Percentiles rank a stretch among this genome's conserved stretches.
Conservation (phyloP, 2,113 vertebrate genomes). For the Coturnix japonica region DNA sequence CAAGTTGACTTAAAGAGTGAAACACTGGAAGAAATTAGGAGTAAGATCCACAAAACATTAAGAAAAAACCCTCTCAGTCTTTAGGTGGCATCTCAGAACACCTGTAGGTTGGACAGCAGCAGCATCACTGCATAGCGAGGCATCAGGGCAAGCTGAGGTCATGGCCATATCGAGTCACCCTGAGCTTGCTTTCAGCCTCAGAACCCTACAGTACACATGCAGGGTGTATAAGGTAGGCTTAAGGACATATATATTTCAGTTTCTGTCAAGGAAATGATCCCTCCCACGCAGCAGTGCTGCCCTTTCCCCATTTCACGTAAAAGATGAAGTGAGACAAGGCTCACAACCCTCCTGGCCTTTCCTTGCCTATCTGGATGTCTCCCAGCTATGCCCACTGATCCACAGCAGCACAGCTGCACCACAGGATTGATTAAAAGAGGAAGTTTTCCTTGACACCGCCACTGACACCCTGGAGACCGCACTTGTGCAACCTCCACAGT, state of each 20-base stretch:
- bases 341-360: background rate
- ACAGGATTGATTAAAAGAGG: constrained; percentile 78
- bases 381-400: background rate
- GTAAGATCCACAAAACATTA: background rate
- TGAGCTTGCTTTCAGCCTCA: background rate
- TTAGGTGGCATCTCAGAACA: background rate
- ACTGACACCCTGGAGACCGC: constrained; percentile 72
- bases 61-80: background rate
- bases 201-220: background rate
- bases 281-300: background rate
- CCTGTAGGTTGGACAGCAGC: background rate
- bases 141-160: background rate
- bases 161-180: background rate
- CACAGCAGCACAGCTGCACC: constrained; percentile 21
- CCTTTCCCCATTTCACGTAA: background rate
- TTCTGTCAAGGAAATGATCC: background rate
- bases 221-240: background rate
- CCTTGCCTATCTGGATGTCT: background rate
- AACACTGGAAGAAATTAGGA: background rate
- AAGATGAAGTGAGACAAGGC: background rate
- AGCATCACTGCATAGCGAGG: background rate
- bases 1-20: background rate
- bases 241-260: accelerated
- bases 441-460: constrained; percentile 83
- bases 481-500: constrained; percentile 58